Base-by-base conservation (phyloP, 2,888 invertebrate genomes). In the Tuberolachnus salignus region DNA sequence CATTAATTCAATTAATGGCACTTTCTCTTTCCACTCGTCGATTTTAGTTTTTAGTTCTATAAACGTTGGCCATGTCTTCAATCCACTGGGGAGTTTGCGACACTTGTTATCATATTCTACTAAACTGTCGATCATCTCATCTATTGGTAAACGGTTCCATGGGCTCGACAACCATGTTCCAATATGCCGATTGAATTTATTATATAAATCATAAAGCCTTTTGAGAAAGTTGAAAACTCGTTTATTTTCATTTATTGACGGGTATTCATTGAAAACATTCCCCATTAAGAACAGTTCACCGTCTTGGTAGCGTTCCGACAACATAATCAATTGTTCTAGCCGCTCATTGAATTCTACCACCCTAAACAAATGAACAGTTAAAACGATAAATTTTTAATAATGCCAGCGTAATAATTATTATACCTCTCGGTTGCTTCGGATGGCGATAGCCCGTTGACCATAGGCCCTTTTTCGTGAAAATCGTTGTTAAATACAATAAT, bases 11-110 rank as follows among this genome's bases (percentile, higher is more conserved):
- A 95, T 85, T 49, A 96, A 84, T 0, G 95, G 95, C 84, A 94
- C 94, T 11, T 92, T 92, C 85, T 95, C 92, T 84, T 92, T 94
- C 85, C 96, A 95, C 84, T 95, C 94, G 83, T 95, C 95, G 81
- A 96, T 94, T 86, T 94, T 95, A 82, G 91, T 91, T 84, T 94
- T 95, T 80, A 96, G 86, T 82, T 94, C 94, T 73, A 92, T 88
- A 84, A 88, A 96, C 0, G 95, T 95, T 0, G 93, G 93, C 95
- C 95, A 95, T 74, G 93, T 92, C 84, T 92, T 92, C 90, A 95
- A 91, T 0, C 89, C 94, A 85, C 90, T 92, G 0, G 95, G 95
- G 70, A 96, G 86, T 84, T 92, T 92, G 26, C 93, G 91, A 84
- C 94, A 95, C 91, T 90, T 91, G 82, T 91, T 87, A 86, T 95